phyloP scores from a whole-genome alignment of 2,888 invertebrate species.

The Melolontha melolontha region DNA sequence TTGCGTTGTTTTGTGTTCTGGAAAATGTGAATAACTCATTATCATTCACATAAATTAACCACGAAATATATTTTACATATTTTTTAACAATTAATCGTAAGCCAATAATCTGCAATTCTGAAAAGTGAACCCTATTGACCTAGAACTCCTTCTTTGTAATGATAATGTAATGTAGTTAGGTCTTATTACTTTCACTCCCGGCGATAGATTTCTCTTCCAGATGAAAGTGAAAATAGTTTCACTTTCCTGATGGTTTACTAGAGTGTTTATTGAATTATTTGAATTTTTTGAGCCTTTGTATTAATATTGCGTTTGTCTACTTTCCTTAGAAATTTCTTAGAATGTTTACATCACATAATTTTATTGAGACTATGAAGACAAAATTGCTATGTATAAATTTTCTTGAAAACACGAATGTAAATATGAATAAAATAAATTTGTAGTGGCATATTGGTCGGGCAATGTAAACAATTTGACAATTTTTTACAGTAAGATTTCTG shows the following conservation, averaged over 20 bases:
- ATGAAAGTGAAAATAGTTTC: conserved; percentile 36
- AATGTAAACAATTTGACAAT: no score
- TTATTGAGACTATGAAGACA: no score
- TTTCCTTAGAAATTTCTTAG: no score
- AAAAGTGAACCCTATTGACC: neutral
- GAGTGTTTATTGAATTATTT: no score
- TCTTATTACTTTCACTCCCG: conserved; percentile 26
- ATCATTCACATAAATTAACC: conserved; percentile 6
- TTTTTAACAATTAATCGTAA: neutral
- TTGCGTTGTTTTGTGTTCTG: conserved; percentile 1
- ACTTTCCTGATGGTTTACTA: conserved; percentile 8
- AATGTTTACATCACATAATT: no score
- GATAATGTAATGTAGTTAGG: conserved; percentile 21
- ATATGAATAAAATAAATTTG: no score
- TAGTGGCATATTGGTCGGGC: no score
- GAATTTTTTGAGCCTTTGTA: no score
- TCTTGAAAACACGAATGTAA: no score
- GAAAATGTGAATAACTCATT: conserved; percentile 17
- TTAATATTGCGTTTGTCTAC: neutral
- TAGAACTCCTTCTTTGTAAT: conserved; percentile 8
- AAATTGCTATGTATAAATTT: no score
- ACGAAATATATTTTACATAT: neutral
- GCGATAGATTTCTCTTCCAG: conserved; percentile 27
- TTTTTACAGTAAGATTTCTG: no score
- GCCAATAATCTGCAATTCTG: neutral